Evolutionary conservation across 2,797 vertebrate species (phyloP).

Genomic region (Squalus acanthias): DNA sequence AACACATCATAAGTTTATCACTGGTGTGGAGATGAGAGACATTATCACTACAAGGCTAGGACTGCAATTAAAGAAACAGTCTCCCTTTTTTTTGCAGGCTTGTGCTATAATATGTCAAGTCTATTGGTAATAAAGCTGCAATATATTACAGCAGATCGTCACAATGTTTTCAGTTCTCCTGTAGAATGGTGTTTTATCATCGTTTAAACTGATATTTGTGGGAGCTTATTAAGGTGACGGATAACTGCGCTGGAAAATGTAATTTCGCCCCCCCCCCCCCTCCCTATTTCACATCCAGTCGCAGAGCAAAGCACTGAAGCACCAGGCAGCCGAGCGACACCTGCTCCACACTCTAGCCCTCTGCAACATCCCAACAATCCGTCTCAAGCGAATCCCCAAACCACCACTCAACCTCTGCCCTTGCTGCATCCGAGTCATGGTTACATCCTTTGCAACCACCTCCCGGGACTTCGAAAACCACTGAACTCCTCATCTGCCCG

Average conservation of each 20-base stretch:
- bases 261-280: neutral
- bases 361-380: neutral
- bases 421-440: neutral
- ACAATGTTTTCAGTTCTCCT: constrained; percentile 18
- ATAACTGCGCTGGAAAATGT: neutral
- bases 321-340: no score
- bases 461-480: no score
- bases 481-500: neutral
- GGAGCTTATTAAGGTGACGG: constrained; percentile 22
- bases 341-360: neutral
- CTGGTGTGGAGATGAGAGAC: constrained; percentile 28
- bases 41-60: neutral
- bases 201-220: constrained; percentile 22
- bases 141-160: neutral
- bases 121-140: constrained; percentile 26
- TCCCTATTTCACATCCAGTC: neutral
- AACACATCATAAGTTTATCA: constrained; percentile 32
- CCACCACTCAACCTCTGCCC: neutral
- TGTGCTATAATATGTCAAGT: constrained; percentile 30
- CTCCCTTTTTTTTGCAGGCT: neutral
- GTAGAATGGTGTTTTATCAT: constrained; percentile 9
- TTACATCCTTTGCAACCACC: neutral
- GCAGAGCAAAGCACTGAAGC: neutral
- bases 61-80: constrained; percentile 18
- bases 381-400: neutral